Base-by-base conservation (phyloP, 2,113 vertebrate genomes). In the Marcusenius ussheri region DNA sequence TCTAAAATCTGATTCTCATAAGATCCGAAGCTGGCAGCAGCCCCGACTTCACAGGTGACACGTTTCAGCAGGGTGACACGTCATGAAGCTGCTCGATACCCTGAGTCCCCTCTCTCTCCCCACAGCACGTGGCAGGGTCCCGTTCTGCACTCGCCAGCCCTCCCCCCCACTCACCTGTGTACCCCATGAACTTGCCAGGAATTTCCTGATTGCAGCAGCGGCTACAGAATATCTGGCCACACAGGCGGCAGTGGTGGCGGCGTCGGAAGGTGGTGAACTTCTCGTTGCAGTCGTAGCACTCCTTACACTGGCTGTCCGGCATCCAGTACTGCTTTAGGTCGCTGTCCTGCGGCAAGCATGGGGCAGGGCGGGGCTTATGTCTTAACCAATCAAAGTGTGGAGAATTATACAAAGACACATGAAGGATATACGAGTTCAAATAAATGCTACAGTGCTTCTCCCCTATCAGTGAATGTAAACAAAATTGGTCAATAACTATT, bases 241-340 rank as follows among this genome's bases (percentile, higher is more conserved):
- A 99, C 1, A 99, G 95, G 0, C 98, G 96, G 93, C 98, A 99
- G 91, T 99, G 98, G 92, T 99, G 98, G 17, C 98, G 96, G 10
- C 98, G 96, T 1, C 98, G 95, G 91, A 99, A 99, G 31, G 98
- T 99, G 24, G 98, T 99, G 91, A 99, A 99, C 92, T 99, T 99
- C 94, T 99, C 98, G 1, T 97, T 99, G 90, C 98, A 99, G 94
- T 99, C 98, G 21, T 99, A 99, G 90, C 98, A 99, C 92, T 99
- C 98, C 91, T 99, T 99, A 92, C 98, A 99, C 89, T 99, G 98
- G 93, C 98, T 99, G 90, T 99, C 98, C 5, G 98, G 98, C 98
- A 99, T 99, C 98, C 98, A 99, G 94, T 99, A 99, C 89, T 99
- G 98, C 94, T 99, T 99, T 95, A 99, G 94, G 92, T 99, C 98